Evolutionary conservation across 2,797 vertebrate species (phyloP), one percentile per base, ranked within the genome.

Genomic region (Trichosurus vulpecula): DNA sequence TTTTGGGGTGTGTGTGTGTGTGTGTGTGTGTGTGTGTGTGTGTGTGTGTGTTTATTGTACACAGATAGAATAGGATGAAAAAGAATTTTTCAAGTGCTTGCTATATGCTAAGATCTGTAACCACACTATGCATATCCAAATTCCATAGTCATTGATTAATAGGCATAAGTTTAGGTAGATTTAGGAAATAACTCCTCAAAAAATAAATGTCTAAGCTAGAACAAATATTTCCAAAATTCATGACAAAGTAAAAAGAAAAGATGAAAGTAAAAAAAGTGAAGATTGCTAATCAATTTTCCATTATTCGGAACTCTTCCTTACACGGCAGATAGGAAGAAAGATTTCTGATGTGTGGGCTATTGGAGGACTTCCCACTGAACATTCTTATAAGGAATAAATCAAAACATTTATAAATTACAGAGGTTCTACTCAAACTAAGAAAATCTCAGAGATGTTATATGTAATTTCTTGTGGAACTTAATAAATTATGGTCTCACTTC

Each of bases 221-320:
- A 61, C 35, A 95, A 95, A 96, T 93, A 4, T 4, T 92, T 92
- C 52, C 41, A 35, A 95, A 94, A 74, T 8, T 47, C 41, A 47
- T 27, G 10, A 27, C 25, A 87, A 87, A 87, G 41, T 47, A 0
- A 47, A 47, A 87, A 41, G 93, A 95, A 14, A 9, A 95, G 52
- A 27, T 61, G 56, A 51, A 96, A 92, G 55, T 93, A 91, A 51
- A 91, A 95, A 96, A 87, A 10, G 95, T 29, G 30, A 52, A 94
- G 27, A 27, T 2, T 93, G 19, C 41, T 93, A 94, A 95, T 96
- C 22, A 94, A 31, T 52, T 95, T 95, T 94, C 54, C 55, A 93
- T 95, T 96, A 91, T 91, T 91, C 90, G 93, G 96, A 96, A 81
- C 16, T 55, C 92, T 55, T 96, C 47, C 25, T 96, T 95, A 94